phyloP scores from a whole-genome alignment of 37 sponge, comb jelly and placozoan species.

The Agelas oroides region DNA sequence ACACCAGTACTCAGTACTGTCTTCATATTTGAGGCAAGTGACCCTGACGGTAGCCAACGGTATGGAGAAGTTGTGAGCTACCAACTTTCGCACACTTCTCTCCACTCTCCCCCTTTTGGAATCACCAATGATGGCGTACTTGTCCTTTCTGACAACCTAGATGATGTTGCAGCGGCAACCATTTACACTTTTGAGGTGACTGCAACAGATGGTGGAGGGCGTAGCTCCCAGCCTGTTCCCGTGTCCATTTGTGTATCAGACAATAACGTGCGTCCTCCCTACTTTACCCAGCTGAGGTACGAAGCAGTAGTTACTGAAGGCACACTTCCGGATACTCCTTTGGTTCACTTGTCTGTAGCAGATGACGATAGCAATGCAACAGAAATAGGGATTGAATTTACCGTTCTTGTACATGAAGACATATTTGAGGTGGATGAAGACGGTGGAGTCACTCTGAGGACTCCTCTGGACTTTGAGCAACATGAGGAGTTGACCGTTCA shows the following conservation, averaged over 20 bases:
- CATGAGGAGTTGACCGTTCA: slow-evolving; percentile 26
- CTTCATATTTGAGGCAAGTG: slow-evolving; percentile 29
- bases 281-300: slow-evolving; percentile 30
- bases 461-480: slow-evolving; percentile 69
- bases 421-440: slow-evolving; percentile 45
- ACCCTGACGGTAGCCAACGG: slow-evolving; percentile 28
- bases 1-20: slow-evolving; percentile 23
- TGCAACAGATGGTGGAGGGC: slow-evolving; percentile 57
- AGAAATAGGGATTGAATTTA: slow-evolving; percentile 27
- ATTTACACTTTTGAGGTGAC: slow-evolving; percentile 41
- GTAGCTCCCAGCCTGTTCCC: slow-evolving; percentile 42
- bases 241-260: slow-evolving; percentile 30
- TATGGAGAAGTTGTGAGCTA: slow-evolving; percentile 42
- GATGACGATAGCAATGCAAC: slow-evolving; percentile 3
- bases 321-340: not conserved
- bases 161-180: not conserved
- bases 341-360: slow-evolving; percentile 15
- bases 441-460: slow-evolving; percentile 48
- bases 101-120: slow-evolving; percentile 7
- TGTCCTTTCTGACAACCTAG: slow-evolving; percentile 1
- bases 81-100: not conserved
- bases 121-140: slow-evolving; percentile 30
- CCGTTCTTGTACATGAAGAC: not conserved
- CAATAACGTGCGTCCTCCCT: slow-evolving; percentile 22
- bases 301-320: slow-evolving; percentile 56